Conservation (phyloP, 2,797 vertebrate species). For the Alca torda region DNA sequence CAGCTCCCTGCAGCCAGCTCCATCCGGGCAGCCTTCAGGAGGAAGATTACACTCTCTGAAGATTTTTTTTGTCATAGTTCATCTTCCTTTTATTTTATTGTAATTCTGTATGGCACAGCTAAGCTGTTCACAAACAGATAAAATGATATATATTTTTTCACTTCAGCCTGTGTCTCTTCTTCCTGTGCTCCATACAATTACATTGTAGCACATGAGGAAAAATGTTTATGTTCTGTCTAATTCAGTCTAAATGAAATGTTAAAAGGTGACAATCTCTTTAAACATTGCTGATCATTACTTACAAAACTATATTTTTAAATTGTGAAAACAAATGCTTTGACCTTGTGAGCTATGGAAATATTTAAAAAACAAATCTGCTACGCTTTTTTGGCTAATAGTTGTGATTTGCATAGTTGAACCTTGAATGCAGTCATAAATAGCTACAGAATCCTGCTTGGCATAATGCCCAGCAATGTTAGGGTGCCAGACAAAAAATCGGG, state of each 20-base stretch:
- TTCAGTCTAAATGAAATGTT: conserved; percentile 48
- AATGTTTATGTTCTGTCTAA: conserved; percentile 41
- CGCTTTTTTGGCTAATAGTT: conserved; percentile 65
- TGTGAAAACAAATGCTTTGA: conserved; percentile 66
- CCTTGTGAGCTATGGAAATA: conserved; percentile 52
- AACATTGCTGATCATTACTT: conserved; percentile 45
- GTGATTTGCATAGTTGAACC: conserved; percentile 70
- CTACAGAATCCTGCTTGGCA: conserved; percentile 58
- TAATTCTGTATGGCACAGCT: not conserved
- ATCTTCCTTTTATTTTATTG: not conserved
- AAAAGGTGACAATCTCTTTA: conserved; percentile 51
- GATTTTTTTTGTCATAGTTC: not conserved
- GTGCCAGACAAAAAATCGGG: conserved; percentile 66
- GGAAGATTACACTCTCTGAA: not conserved
- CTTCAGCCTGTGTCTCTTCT: not conserved
- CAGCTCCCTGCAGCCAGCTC: not conserved
- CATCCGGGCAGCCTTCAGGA: rapidly evolving
- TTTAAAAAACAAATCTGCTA: conserved; percentile 52
- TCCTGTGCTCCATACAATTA: not conserved
- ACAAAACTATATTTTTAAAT: conserved; percentile 49
- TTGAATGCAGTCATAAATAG: conserved; percentile 67
- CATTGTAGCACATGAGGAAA: conserved; percentile 14
- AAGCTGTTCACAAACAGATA: not conserved
- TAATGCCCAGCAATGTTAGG: conserved; percentile 58
- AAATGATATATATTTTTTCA: not conserved